phyloP scores from a whole-genome alignment of 2,888 invertebrate species.

The Abscondita cerata region DNA sequence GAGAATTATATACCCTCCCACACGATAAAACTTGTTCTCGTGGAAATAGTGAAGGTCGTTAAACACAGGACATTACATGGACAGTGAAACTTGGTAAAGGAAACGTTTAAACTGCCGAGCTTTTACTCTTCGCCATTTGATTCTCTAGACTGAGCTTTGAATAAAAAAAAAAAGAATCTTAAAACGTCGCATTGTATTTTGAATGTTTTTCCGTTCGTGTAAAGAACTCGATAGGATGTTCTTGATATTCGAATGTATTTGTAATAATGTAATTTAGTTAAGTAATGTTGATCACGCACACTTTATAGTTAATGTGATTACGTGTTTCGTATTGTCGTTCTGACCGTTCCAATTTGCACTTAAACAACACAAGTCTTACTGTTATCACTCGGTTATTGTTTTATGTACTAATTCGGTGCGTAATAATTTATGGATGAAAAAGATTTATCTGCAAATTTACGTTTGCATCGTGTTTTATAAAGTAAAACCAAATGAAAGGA shows the following conservation, averaged over 20 bases:
- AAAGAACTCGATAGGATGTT: not conserved
- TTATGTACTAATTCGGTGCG: no score
- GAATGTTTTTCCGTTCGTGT: not conserved
- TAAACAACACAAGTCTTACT: not conserved
- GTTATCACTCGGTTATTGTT: no score
- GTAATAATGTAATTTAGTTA: slow-evolving; percentile 14
- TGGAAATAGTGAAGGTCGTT: slow-evolving; percentile 24
- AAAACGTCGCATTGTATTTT: slow-evolving; percentile 1
- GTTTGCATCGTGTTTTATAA: no score
- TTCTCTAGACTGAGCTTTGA: slow-evolving; percentile 2
- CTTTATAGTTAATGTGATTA: slow-evolving; percentile 22
- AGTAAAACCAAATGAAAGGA: no score
- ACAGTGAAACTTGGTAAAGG: slow-evolving; percentile 17
- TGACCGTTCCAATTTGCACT: slow-evolving; percentile 16
- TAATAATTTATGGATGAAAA: no score
- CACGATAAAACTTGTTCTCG: slow-evolving; percentile 12
- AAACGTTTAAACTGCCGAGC: slow-evolving; percentile 17
- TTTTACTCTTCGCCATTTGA: slow-evolving; percentile 12
- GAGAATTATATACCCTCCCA: slow-evolving; percentile 4
- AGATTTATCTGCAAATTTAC: no score
- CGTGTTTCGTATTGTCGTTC: slow-evolving; percentile 9
- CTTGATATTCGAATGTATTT: slow-evolving; percentile 3
- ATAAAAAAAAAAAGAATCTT: not conserved
- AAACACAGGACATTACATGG: slow-evolving; percentile 27
- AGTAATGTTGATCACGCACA: slow-evolving; percentile 25